These are phyloP conservation scores for Polypedilum pembai DNA, from an alignment of 1,140 invertebrate species.

Conservation along the genomic window DNA sequence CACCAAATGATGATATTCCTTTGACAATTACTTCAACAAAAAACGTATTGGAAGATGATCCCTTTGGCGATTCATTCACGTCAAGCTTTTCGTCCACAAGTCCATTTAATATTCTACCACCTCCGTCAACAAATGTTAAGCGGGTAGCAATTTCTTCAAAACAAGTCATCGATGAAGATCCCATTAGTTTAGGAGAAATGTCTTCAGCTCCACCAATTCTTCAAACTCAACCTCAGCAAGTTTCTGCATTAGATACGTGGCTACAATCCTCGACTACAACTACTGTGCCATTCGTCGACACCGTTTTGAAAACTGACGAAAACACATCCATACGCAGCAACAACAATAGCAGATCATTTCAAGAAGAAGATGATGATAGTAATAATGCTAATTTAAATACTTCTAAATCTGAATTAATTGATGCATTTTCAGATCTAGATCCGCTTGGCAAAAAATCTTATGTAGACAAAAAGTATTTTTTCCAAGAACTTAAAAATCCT, in stretches of 20 bases:
- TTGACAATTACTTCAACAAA: slow-evolving; percentile 36
- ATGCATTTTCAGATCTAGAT: slow-evolving; percentile 87
- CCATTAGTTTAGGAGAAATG: slow-evolving; percentile 2
- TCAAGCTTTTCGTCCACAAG: slow-evolving; percentile 45
- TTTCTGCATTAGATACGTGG: background rate
- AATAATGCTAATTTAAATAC: slow-evolving; percentile 28
- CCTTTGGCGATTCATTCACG: slow-evolving; percentile 75
- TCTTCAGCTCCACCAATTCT: background rate
- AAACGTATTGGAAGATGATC: slow-evolving; percentile 51
- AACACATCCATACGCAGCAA: background rate
- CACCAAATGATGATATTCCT: slow-evolving; percentile 57
- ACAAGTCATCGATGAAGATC: slow-evolving; percentile 16
- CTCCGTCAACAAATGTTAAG: background rate
- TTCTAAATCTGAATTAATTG: slow-evolving; percentile 45
- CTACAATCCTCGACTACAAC: background rate
- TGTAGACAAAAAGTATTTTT: slow-evolving; percentile 91
- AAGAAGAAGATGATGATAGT: background rate
- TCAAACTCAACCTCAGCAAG: background rate
- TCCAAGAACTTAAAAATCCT: slow-evolving; percentile 86
- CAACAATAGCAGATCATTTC: background rate
- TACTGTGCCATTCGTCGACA: background rate
- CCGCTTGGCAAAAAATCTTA: slow-evolving; percentile 85
- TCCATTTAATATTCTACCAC: slow-evolving; percentile 14
- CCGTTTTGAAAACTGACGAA: background rate
- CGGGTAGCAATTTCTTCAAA: background rate